Evolutionary conservation across 2,888 invertebrate species (phyloP), one percentile per base, ranked within the genome.

Genomic region (Colletes collaris): DNA sequence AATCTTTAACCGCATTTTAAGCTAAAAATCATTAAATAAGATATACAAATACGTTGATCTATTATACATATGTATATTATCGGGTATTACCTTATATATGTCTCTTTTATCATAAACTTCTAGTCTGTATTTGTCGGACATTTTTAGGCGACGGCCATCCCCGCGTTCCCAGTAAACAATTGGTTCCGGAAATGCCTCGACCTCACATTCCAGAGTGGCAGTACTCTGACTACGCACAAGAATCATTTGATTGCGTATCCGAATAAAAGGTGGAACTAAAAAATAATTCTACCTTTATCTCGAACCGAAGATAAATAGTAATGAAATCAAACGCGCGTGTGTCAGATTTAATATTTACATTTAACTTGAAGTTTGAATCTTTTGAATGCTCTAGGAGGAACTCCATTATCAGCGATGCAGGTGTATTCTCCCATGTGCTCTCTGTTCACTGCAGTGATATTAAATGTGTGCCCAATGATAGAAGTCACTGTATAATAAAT

Each of bases 111-210:
- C 94, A 86, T 94, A 90, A 90, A 94, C 93, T 76, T 94, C 94
- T 77, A 95, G 95, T 86, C 94, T 93, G 91, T 96, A 96, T 90
- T 96, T 96, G 75, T 95, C 95, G 52, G 94, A 94, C 52, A 92
- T 93, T 91, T 97, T 97, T 7, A 98, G 93, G 8, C 97, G 95
- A 44, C 96, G 94, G 2, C 97, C 97, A 87, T 97, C 96, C 4
- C 94, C 94, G 16, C 95, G 94, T 90, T 97, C 97, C 98, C 98
- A 98, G 87, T 97, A 97, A 66, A 96, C 94, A 0, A 97, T 95
- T 0, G 98, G 96, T 88, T 97, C 96, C 0, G 98, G 98, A 93
- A 96, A 98, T 0, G 97, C 97, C 93, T 98, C 98, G 37, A 97
- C 96, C 93, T 97, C 96, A 90, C 98, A 98, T 91, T 97, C 97